Evolutionary conservation across 1,140 invertebrate genomes (phyloP).

Genomic region (Parasteatoda tepidariorum): DNA sequence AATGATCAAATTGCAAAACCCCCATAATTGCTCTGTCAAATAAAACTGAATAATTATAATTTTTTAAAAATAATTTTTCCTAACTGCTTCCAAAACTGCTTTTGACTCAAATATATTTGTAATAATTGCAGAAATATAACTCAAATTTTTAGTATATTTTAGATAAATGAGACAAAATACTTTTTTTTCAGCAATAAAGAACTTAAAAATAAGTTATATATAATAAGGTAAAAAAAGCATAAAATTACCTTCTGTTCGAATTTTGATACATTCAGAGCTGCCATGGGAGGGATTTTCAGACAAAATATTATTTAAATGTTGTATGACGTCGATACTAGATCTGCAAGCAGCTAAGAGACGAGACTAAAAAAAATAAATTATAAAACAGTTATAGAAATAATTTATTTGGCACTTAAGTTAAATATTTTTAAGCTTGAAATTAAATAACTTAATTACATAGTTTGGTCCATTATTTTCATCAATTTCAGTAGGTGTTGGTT

Average conservation of each 20-base stretch:
- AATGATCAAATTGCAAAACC: too few species aligned
- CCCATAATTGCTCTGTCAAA: too few species aligned
- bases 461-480: constrained; percentile 21
- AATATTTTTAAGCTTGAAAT: background rate
- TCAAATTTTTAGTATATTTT: too few species aligned
- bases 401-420: background rate
- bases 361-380: constrained; percentile 24
- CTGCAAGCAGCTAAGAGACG: constrained; percentile 54
- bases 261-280: background rate
- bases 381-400: background rate
- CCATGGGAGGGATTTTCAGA: constrained; percentile 8
- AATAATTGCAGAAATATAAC: too few species aligned
- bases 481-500: constrained; percentile 37
- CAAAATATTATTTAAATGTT: constrained; percentile 47
- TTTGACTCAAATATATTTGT: too few species aligned
- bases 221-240: background rate
- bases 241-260: constrained; percentile 31
- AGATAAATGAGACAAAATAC: too few species aligned
- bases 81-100: too few species aligned
- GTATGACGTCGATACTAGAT: constrained; percentile 56
- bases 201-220: background rate
- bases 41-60: too few species aligned
- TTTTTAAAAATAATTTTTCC: too few species aligned
- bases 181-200: too few species aligned
- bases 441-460: constrained; percentile 29